phyloP scores from a whole-genome alignment of 2,113 vertebrate species.

The Charina bottae region DNA sequence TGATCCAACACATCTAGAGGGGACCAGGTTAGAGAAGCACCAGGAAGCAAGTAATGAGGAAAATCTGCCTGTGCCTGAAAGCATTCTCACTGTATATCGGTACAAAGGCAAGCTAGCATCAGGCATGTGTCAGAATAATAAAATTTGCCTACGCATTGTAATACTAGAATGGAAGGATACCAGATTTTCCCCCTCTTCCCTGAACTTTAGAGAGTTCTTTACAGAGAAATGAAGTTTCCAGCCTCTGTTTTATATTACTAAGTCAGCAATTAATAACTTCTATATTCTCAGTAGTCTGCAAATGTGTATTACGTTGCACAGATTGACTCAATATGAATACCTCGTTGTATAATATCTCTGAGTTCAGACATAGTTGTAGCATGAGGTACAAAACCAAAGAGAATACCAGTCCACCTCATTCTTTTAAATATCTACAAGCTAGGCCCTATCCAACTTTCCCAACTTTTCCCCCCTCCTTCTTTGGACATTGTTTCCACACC shows the following conservation, averaged over 20 bases:
- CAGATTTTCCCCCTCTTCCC: not conserved
- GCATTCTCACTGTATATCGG: not conserved
- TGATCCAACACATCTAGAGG: not conserved
- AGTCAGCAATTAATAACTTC: not conserved
- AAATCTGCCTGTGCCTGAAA: not conserved
- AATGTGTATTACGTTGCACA: not conserved
- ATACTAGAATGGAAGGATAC: not conserved
- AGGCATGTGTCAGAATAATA: not conserved
- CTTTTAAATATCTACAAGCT: not conserved
- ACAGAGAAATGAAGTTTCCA: not conserved
- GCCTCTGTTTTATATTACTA: not conserved
- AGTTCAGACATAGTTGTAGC: not conserved
- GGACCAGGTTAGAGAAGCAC: not conserved
- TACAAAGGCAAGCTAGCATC: not conserved
- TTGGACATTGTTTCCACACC: no score
- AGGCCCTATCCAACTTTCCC: not conserved
- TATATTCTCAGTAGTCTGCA: not conserved
- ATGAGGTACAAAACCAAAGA: not conserved
- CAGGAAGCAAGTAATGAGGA: not conserved
- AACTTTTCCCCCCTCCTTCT: no score
- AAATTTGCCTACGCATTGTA: not conserved
- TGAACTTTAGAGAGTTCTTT: not conserved
- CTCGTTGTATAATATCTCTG: not conserved
- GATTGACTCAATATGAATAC: not conserved
- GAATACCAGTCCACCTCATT: not conserved